A percentile compares a stretch with the other conserved stretches of the same genome.
These are phyloP conservation scores for Drosophila imparisetae DNA, from an alignment of 2,888 invertebrate genomes.

Conservation along the genomic window DNA sequence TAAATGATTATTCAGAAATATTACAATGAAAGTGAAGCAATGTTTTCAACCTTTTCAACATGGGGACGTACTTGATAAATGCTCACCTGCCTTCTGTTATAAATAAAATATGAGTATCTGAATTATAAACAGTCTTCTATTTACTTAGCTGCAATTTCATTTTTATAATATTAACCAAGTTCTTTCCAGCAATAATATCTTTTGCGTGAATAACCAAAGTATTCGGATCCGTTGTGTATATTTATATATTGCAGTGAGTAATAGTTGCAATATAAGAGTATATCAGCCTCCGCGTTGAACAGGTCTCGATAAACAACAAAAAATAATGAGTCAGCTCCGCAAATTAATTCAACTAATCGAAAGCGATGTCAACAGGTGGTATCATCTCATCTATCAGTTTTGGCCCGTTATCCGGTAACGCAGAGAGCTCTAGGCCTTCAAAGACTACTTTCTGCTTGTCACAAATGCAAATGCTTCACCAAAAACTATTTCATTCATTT, in stretches of 20 bases:
- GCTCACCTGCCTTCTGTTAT: neutral
- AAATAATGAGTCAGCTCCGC: constrained; percentile 44
- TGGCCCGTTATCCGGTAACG: constrained; percentile 21
- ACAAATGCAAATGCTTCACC: constrained; percentile 67
- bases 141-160: constrained; percentile 10
- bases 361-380: constrained; percentile 65
- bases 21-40: neutral
- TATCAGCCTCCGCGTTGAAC: neutral
- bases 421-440: constrained; percentile 35
- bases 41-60: neutral
- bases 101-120: neutral
- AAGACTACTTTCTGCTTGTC: constrained; percentile 27
- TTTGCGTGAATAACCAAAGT: neutral
- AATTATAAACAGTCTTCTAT: neutral
- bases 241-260: neutral
- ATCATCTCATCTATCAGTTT: constrained; percentile 64
- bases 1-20: neutral
- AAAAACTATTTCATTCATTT: constrained; percentile 70
- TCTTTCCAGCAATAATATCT: neutral
- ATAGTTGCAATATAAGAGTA: constrained; percentile 26
- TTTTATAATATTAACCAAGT: neutral
- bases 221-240: neutral
- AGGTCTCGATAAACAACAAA: constrained; percentile 1
- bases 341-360: constrained; percentile 36
- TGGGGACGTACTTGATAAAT: neutral